phyloP scores from a whole-genome alignment of 2,113 vertebrate genomes.

The Channa argus region DNA sequence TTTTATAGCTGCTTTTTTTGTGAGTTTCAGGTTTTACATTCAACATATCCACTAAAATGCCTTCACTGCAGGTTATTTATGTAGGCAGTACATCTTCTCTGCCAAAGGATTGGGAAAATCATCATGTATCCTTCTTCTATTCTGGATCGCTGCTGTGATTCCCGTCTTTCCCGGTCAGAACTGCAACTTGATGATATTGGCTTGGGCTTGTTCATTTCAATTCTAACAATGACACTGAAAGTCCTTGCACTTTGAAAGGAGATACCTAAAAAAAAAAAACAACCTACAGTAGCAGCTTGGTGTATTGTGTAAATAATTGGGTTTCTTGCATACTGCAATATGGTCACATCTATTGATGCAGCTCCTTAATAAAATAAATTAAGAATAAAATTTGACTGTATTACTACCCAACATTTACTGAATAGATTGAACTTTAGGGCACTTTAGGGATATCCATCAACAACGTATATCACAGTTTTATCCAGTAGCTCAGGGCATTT shows the following conservation, averaged over 20 bases:
- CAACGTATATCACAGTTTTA: constrained; percentile 2
- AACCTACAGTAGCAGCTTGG: not conserved
- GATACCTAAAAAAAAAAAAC: constrained; percentile 41
- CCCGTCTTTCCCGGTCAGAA: constrained; percentile 10
- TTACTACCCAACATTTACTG: not conserved
- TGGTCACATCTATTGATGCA: too few species aligned
- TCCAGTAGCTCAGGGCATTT: not conserved
- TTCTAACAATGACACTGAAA: constrained; percentile 31
- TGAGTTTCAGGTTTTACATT: not conserved
- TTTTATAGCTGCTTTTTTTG: not conserved
- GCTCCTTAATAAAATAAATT: too few species aligned
- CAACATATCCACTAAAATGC: not conserved
- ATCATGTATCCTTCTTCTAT: not conserved
- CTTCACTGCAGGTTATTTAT: not conserved
- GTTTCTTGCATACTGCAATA: not conserved
- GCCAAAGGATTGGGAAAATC: not conserved
- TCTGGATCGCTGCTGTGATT: not conserved
- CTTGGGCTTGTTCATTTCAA: constrained; percentile 42
- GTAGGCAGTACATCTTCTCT: not conserved
- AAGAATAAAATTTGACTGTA: too few species aligned
- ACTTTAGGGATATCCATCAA: constrained; percentile 7
- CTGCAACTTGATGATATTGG: constrained; percentile 23
- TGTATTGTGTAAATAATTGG: not conserved
- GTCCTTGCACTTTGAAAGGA: constrained; percentile 59
- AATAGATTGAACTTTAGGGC: not conserved